Evolutionary conservation across 2,113 vertebrate genomes (phyloP).

Genomic region (Siphamia tubifer): DNA sequence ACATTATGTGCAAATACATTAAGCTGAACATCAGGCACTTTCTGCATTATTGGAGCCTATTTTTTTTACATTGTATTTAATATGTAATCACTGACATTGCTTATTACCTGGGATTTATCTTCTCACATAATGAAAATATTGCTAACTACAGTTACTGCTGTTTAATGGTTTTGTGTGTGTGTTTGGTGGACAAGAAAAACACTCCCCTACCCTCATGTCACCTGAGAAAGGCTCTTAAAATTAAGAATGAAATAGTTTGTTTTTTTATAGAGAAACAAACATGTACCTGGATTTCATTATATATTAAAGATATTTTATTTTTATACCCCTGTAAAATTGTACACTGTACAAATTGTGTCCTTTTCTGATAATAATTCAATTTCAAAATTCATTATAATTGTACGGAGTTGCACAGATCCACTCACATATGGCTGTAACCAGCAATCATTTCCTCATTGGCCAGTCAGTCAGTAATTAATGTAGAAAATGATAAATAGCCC

Average conservation of each 20-base stretch:
- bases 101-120: background rate
- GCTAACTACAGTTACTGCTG: conserved; percentile 4
- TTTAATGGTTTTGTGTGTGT: conserved; percentile 12
- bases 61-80: conserved; percentile 23
- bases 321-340: too few species aligned
- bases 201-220: background rate
- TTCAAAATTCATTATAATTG: too few species aligned
- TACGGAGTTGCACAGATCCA: too few species aligned
- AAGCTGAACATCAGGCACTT: background rate
- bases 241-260: background rate
- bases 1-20: conserved; percentile 22
- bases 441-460: too few species aligned
- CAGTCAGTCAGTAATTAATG: too few species aligned
- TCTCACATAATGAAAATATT: conserved; percentile 24
- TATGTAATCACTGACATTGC: conserved; percentile 5
- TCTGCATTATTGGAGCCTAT: background rate
- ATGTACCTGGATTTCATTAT: too few species aligned
- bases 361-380: too few species aligned
- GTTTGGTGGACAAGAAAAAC: conserved; percentile 5
- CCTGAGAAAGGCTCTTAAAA: background rate
- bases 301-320: too few species aligned
- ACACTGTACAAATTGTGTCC: too few species aligned
- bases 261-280: too few species aligned
- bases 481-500: too few species aligned
- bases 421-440: too few species aligned